Evolutionary conservation across 2,113 vertebrate species (phyloP), one percentile per base, ranked within the genome.

Genomic region (Geothlypis trichas): DNA sequence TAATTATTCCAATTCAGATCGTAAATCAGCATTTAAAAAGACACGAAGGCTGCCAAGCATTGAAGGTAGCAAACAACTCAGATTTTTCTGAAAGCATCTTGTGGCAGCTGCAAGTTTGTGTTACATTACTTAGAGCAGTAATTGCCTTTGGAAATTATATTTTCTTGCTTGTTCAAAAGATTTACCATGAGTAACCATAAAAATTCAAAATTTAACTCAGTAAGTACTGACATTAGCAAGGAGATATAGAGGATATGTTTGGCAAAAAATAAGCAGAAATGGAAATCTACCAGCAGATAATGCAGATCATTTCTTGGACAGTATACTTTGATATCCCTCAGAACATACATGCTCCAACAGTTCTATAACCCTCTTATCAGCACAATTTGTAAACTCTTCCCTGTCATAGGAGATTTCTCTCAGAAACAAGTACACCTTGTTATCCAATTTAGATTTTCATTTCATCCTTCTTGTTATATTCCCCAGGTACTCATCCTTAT

Each of bases 71-170:
- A 94, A 92, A 74, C 47, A 83, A 71, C 63, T 77, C 57, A 20
- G 59, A 85, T 80, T 88, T 94, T 77, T 74, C 87, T 84, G 55
- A 93, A 90, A 93, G 84, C 77, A 84, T 91, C 67, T 85, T 95
- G 68, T 41, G 51, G 82, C 93, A 96, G 79, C 85, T 96, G 93
- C 95, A 96, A 93, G 85, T 88, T 95, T 82, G 51, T 87, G 72
- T 84, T 91, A 84, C n/a, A 59, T 90, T 90, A 93, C 85, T 93
- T 63, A 71, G 55, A 95, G 78, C 63, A 90, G 84, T 80, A 97
- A 96, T 80, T 95, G 87, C 84, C n/a, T 91, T 86, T 63, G 65
- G 71, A 95, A 95, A 97, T 90, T 77, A 71, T 66, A 90, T 94
- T 96, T 89, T 95, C 57, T 62, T 93, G 87, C 84, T 91, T 91